Base-by-base conservation (phyloP, 2,113 vertebrate species). In the Oreotrochilus melanogaster region DNA sequence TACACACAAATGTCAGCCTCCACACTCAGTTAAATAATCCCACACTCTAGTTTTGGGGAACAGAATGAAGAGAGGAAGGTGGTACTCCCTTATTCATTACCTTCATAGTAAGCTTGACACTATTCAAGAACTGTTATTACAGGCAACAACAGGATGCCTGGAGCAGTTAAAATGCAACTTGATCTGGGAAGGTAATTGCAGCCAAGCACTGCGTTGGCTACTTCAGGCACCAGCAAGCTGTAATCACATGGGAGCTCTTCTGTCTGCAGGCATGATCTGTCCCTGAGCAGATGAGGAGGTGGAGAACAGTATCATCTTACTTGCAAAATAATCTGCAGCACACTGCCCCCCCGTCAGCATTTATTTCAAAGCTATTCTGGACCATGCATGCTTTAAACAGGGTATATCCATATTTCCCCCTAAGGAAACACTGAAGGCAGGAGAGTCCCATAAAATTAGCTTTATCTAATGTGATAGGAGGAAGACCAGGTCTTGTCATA, bases 201-300 rank as follows among this genome's bases (percentile, higher is more conserved):
- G 37, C 31, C 18, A 60, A 79, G 65, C 28, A 21, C 39, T 60
- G 51, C 43, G 74, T 33, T 66, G 57, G 61, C 53, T 67, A 1
- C 48, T 51, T 54, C 51, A 88, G 69, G 60, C 42, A 57, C 24
- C 33, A 81, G 47, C 45, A 31, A 6, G 17, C 48, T 37, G 43
- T 11, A 74, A 47, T 43, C 45, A 21, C 2, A 28, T 2, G n/a
- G 72, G 5, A 57, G 58, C 33, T 67, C 35, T 53, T 51, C 48
- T 42, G 22, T 28, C 48, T 2, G 2, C 65, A 78, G 64, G 12
- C 0, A 0, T 28, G 45, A 86, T 27, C 53, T 17, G 28, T 25
- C 43, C n/a, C 33, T 14, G 25, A 42, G n/a, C 1, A 0, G 54
- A 47, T 18, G n/a, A 61, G 47, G 48, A 84, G 43, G 18, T 25